These are phyloP conservation scores for Synanthedon tipuliformis DNA, from an alignment of 2,888 invertebrate species.

Conservation along the genomic window DNA sequence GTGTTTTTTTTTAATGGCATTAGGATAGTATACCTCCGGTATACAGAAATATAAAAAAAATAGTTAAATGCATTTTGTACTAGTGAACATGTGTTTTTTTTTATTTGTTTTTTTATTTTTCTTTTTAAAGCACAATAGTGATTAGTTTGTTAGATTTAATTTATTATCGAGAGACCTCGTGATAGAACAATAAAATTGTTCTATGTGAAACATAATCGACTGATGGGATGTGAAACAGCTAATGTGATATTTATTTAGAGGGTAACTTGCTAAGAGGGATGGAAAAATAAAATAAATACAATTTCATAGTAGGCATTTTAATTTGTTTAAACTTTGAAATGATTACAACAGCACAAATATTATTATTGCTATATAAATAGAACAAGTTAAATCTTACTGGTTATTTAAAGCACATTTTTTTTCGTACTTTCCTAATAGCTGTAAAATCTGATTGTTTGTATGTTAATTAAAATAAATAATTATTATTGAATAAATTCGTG, in stretches of 20 bases:
- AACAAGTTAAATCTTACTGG: too few species aligned
- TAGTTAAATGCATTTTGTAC: too few species aligned
- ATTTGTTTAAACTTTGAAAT: background rate
- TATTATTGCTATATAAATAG: too few species aligned
- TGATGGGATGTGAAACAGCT: conserved; percentile 44
- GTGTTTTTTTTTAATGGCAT: too few species aligned
- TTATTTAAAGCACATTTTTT: too few species aligned
- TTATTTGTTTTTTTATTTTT: background rate
- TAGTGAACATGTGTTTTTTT: too few species aligned
- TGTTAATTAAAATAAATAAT: background rate
- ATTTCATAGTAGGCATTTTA: background rate
- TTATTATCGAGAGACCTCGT: background rate
- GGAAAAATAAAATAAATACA: conserved; percentile 5
- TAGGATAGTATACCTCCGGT: too few species aligned
- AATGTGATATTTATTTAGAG: conserved; percentile 49
- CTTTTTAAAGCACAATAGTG: background rate
- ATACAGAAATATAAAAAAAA: too few species aligned
- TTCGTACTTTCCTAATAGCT: conserved; percentile 2
- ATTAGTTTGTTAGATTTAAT: background rate
- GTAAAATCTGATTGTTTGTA: conserved; percentile 2
- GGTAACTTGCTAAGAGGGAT: conserved; percentile 17
- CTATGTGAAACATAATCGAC: conserved; percentile 18
- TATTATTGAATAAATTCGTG: conserved; percentile 2
- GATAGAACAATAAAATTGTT: conserved; percentile 4
- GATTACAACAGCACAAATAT: background rate